Percentiles rank a stretch among this genome's conserved stretches.
Conservation (phyloP, 1,140 invertebrate species). For the Paraescarpia echinospica region DNA sequence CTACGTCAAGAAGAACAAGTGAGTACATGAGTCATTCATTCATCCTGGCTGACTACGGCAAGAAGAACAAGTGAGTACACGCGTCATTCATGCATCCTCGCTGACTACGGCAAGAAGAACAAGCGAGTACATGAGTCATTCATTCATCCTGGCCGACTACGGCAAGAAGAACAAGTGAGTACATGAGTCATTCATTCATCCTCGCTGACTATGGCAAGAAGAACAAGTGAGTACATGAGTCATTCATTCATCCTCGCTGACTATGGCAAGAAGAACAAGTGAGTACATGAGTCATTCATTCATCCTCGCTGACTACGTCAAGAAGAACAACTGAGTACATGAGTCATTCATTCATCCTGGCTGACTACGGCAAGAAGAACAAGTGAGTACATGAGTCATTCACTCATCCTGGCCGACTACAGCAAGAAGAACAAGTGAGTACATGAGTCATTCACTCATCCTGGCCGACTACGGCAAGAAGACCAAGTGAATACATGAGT, state of each 20-base stretch:
- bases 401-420: conserved; percentile 97
- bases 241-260: conserved; percentile 98
- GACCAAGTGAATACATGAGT: conserved; percentile 85
- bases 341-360: too few species aligned
- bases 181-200: too few species aligned
- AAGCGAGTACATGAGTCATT: conserved; percentile 79
- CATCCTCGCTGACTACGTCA: conserved; percentile 98
- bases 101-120: conserved; percentile 99
- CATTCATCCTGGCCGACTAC: conserved; percentile 98
- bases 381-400: conserved; percentile 79
- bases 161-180: conserved; percentile 97
- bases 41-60: conserved; percentile 98
- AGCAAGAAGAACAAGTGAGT: conserved; percentile 97
- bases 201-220: conserved; percentile 99
- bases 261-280: conserved; percentile 99
- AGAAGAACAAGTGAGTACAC: conserved; percentile 93
- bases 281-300: too few species aligned
- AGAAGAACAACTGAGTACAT: conserved; percentile 93
- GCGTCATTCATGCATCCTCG: too few species aligned
- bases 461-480: conserved; percentile 99
- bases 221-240: conserved; percentile 86
- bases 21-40: too few species aligned
- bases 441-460: too few species aligned
- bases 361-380: conserved; percentile 99
- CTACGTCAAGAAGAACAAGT: conserved; percentile 99